phyloP scores from a whole-genome alignment of 2,113 vertebrate genomes.

The Mellivora capensis region DNA sequence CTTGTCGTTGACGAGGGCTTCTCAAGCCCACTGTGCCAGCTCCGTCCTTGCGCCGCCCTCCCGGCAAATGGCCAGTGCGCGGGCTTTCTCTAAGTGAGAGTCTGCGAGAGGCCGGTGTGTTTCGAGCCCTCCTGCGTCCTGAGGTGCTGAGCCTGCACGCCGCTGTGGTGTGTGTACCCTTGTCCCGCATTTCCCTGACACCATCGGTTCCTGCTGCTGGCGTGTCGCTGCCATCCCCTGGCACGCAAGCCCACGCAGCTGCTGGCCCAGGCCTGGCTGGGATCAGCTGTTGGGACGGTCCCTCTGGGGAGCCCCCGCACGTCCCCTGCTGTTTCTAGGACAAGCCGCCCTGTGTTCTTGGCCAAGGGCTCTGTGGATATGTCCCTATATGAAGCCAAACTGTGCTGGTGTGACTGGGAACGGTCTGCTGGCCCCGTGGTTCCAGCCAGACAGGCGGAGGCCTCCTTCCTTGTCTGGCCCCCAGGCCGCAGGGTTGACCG shows the following conservation, averaged over 20 bases:
- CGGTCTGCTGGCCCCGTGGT: not conserved
- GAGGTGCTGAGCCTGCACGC: not conserved
- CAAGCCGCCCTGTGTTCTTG: not conserved
- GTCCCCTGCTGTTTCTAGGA: not conserved
- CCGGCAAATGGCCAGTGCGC: no score
- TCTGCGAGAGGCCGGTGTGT: not conserved
- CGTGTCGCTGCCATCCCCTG: not conserved
- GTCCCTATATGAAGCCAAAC: not conserved
- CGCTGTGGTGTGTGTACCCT: not conserved
- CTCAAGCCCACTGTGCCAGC: fast-evolving
- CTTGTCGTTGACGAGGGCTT: not conserved
- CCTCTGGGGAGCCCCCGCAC: no score
- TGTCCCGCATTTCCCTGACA: not conserved
- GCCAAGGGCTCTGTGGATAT: not conserved
- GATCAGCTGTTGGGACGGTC: slow-evolving; percentile 7
- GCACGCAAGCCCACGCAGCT: slow-evolving; percentile 42
- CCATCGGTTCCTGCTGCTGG: not conserved
- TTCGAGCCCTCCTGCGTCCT: not conserved
- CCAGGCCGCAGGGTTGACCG: not conserved
- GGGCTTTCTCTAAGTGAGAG: not conserved
- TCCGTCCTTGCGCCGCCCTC: not conserved
- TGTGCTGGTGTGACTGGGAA: slow-evolving; percentile 15
- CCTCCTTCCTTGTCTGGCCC: slow-evolving; percentile 54
- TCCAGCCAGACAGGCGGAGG: slow-evolving; percentile 52
- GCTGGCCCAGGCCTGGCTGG: slow-evolving; percentile 49